Evolutionary conservation across 1,140 invertebrate species (phyloP).

Genomic region (Hypothenemus hampei): DNA sequence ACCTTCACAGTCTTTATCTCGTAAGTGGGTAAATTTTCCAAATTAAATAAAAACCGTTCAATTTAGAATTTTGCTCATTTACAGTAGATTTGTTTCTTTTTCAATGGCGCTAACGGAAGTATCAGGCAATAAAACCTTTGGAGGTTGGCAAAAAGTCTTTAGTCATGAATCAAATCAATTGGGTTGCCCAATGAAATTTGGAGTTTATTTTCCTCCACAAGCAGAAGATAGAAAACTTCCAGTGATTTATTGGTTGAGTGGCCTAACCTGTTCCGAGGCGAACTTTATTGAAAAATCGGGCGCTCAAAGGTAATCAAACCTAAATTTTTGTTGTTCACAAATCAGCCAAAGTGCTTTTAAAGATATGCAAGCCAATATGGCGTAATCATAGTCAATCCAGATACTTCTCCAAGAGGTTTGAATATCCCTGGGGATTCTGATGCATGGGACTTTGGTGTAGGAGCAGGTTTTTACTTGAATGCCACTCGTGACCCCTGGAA

Average conservation of each 20-base stretch:
- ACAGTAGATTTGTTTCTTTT: no score
- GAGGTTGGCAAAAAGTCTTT: constrained; percentile 80
- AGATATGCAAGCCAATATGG: constrained; percentile 72
- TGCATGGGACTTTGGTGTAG: constrained; percentile 89
- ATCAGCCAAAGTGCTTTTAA: neutral
- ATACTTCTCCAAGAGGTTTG: constrained; percentile 90
- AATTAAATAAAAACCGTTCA: no score
- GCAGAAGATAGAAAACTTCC: constrained; percentile 66
- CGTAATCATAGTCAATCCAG: constrained; percentile 84
- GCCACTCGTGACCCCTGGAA: constrained; percentile 89
- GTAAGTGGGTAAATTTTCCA: no score
- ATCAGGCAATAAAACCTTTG: constrained; percentile 70
- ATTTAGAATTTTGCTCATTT: no score
- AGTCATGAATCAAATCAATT: constrained; percentile 75
- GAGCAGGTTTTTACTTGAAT: constrained; percentile 95
- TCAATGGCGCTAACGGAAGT: constrained; percentile 51
- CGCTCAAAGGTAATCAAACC: constrained; percentile 65
- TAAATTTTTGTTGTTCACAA: neutral
- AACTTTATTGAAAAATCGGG: constrained; percentile 97
- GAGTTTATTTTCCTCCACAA: constrained; percentile 79
- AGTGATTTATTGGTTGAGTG: constrained; percentile 91
- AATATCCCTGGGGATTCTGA: constrained; percentile 88
- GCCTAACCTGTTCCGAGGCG: constrained; percentile 90
- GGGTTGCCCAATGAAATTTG: constrained; percentile 91
- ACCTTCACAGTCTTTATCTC: no score